These are phyloP conservation scores for Fratercula arctica DNA, from an alignment of 2,797 vertebrate genomes.

Conservation along the genomic window DNA sequence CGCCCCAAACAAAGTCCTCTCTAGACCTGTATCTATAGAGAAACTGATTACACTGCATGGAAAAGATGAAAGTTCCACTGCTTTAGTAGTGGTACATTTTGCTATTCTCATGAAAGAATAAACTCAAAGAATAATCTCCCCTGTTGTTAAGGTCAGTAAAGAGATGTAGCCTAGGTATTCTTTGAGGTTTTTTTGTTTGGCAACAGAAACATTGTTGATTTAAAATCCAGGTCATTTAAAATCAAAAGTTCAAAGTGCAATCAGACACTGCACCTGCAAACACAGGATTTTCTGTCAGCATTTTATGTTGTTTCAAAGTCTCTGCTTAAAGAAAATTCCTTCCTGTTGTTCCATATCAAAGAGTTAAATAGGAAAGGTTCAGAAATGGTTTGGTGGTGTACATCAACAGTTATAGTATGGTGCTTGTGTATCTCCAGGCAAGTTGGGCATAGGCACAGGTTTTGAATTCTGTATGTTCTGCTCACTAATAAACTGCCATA, in stretches of 20 bases:
- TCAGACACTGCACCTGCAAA: constrained; percentile 9
- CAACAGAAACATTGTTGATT: not conserved
- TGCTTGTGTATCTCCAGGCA: not conserved
- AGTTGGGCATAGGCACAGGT: not conserved
- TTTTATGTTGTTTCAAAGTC: not conserved
- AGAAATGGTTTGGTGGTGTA: not conserved
- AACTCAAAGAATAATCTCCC: not conserved
- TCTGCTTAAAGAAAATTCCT: not conserved
- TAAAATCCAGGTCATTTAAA: not conserved
- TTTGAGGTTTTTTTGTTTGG: not conserved
- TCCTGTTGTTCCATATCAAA: not conserved
- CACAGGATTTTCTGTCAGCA: not conserved
- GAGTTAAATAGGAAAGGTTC: not conserved
- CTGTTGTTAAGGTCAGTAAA: not conserved
- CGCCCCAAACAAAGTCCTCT: not conserved
- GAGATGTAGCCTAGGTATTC: not conserved
- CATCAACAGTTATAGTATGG: not conserved
- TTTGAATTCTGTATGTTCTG: not conserved
- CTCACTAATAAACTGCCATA: not conserved
- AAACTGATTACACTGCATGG: not conserved
- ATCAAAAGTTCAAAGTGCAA: constrained; percentile 43
- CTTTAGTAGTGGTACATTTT: not conserved
- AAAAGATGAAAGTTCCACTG: not conserved
- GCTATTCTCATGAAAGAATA: not conserved
- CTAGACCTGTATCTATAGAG: not conserved